phyloP scores from a whole-genome alignment of 2,888 invertebrate species.

The Eristalis arbustorum region DNA sequence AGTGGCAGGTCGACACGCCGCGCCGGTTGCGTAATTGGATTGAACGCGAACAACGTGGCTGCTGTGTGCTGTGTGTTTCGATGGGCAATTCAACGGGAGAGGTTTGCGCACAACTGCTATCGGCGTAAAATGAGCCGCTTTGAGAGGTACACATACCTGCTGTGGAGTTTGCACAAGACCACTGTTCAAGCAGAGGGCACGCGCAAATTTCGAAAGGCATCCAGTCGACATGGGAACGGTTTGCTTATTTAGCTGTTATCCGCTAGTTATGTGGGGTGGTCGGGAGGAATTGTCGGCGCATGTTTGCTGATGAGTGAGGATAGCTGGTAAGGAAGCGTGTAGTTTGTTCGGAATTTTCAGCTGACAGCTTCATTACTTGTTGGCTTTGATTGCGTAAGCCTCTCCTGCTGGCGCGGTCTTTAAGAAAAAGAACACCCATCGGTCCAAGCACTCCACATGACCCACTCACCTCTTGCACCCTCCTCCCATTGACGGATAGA shows the following conservation, averaged over 20 bases:
- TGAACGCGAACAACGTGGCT: not conserved
- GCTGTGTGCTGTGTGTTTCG: too few relatives aligned
- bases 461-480: too few relatives aligned
- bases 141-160: not conserved
- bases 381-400: too few relatives aligned
- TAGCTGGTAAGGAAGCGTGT: too few relatives aligned
- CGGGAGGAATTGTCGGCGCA: not conserved
- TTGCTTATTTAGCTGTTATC: not conserved
- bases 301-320: too few relatives aligned
- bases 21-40: not conserved
- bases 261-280: not conserved
- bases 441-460: too few relatives aligned
- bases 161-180: not conserved
- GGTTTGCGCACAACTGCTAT: not conserved
- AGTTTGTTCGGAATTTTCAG: too few relatives aligned
- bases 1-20: not conserved
- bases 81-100: not conserved
- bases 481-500: too few relatives aligned
- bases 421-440: too few relatives aligned
- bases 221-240: not conserved
- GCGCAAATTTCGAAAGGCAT: not conserved
- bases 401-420: too few relatives aligned
- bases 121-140: not conserved
- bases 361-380: too few relatives aligned
- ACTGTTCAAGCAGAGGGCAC: not conserved